Evolutionary conservation across 2,888 invertebrate genomes (phyloP), one percentile per base, ranked within the genome.

Genomic region (Scaptomyza tumidula): DNA sequence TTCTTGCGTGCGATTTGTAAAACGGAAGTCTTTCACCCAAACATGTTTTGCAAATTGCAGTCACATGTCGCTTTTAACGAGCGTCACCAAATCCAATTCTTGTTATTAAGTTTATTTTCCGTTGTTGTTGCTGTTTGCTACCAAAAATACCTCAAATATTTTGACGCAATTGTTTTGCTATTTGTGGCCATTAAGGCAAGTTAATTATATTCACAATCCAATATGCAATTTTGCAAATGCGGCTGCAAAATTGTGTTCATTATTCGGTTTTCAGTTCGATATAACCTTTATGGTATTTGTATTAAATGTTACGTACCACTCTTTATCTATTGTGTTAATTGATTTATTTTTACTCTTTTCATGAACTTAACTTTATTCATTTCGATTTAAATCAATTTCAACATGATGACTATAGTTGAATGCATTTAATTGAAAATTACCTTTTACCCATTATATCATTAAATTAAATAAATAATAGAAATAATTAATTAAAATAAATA

Each of bases 41-140:
- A 71, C 85, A 78, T 79, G 86, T 76, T 71, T 63, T 70, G 59
- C 65, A 62, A 78, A 59, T 59, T 52, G 71, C 62, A 52, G 71
- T 75, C 82, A 85, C 62, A 81, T 66, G 82, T 78, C 82, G 50
- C 63, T 62, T 59, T 64, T 71, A 79, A 80, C 79, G 54, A 79
- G 70, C 66, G 43, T 29, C 35, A 45, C 44, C 46, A 33, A 59
- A 14, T 44, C 37, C 14, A 24, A 29, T 53, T 43, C 45, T 43
- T 39, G 43, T 24, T 60, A 58, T 62, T 61, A 58, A 53, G 56
- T 56, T 60, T 64, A n/a, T n/a, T n/a, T n/a, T n/a, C 19, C 55
- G 1, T 37, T 37, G 13, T n/a, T 37, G 37, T 41, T 55, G n/a
- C 53, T 45, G 59, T 24, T 54, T 27, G 3, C 50, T 19, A 24